Evolutionary conservation across 2,888 invertebrate genomes (phyloP).

Genomic region (Corythucha ciliata): DNA sequence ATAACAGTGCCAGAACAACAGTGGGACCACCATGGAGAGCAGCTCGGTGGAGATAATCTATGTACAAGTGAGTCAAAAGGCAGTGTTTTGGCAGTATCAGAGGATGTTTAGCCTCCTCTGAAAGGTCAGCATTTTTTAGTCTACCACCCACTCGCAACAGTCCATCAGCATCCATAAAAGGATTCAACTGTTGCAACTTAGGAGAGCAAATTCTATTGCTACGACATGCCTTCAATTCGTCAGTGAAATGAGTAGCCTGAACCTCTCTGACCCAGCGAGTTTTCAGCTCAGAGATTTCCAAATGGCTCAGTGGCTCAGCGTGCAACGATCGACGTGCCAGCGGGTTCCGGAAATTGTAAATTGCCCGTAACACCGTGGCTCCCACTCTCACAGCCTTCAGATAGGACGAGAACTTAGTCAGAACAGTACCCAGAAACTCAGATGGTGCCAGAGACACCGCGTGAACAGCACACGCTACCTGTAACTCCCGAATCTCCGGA

Average conservation of each 20-base stretch:
- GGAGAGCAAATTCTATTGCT: too few relatives aligned
- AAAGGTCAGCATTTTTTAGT: slow-evolving; percentile 15
- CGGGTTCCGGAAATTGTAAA: neutral
- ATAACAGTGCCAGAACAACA: slow-evolving; percentile 3
- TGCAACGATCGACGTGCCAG: too few relatives aligned
- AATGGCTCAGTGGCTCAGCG: too few relatives aligned
- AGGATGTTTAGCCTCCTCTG: too few relatives aligned
- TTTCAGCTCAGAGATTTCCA: too few relatives aligned
- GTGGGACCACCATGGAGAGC: slow-evolving; percentile 17
- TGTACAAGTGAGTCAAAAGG: slow-evolving; percentile 18
- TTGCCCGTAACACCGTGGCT: neutral
- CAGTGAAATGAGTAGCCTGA: too few relatives aligned
- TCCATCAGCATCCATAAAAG: slow-evolving; percentile 22
- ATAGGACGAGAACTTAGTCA: slow-evolving; percentile 9
- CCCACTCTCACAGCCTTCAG: neutral
- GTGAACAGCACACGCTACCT: too few relatives aligned
- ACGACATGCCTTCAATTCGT: too few relatives aligned
- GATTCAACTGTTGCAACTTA: slow-evolving; percentile 8
- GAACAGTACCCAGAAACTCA: too few relatives aligned
- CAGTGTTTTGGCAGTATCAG: slow-evolving; percentile 24
- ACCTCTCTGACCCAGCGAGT: too few relatives aligned
- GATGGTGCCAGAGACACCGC: too few relatives aligned
- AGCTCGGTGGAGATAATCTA: slow-evolving; percentile 22
- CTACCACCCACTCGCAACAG: slow-evolving; percentile 28
- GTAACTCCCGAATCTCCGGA: too few relatives aligned